Base-by-base conservation (phyloP, 1,140 invertebrate genomes). In the Drosophila bifasciata region DNA sequence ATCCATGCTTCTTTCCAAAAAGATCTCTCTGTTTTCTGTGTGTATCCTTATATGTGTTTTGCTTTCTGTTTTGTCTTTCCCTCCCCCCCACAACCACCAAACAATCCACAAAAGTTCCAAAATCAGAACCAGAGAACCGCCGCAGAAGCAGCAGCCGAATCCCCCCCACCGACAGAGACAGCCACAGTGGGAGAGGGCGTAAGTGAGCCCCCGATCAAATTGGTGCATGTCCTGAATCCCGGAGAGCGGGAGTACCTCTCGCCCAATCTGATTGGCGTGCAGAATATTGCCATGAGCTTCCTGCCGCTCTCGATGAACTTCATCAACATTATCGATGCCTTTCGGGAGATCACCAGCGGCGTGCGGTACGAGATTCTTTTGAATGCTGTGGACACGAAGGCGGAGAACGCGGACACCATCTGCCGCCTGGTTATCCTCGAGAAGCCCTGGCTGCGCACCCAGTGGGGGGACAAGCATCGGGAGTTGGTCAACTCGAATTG, bases 201-300 rank as follows among this genome's bases (percentile, higher is more conserved):
- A 50, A 85, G 36, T 52, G 89, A 91, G 62, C 77, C 70, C n/a
- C 67, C 90, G 13, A 75, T 90, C 49, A 91, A 91, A 52, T 69
- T 85, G 44, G 85, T 91, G 16, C 90, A 91, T 55, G 90, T 90
- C 1, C 52, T 91, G 17, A 90, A 91, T 83, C 90, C 90, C 17
- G 90, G 90, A 0, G 90, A 91, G 46, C 84, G 84, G 15, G 91
- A 91, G 52, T 90, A 90, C 67, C 79, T 92, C 32, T 89, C 86
- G 9, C 91, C 91, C 40, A 91, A 91, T 48, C 66, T 91, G 39
- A 90, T 91, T 64, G 91, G 91, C 8, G 84, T 91, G 11, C 86
- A 90, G 55, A 91, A 91, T 60, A 91, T 91, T 25, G 90, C 90
- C 44, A 90, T 90, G 84, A 79, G 78, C 44, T 91, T 88, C 58